phyloP scores from a whole-genome alignment of 2,888 invertebrate genomes.

The Yponomeuta sedellus region DNA sequence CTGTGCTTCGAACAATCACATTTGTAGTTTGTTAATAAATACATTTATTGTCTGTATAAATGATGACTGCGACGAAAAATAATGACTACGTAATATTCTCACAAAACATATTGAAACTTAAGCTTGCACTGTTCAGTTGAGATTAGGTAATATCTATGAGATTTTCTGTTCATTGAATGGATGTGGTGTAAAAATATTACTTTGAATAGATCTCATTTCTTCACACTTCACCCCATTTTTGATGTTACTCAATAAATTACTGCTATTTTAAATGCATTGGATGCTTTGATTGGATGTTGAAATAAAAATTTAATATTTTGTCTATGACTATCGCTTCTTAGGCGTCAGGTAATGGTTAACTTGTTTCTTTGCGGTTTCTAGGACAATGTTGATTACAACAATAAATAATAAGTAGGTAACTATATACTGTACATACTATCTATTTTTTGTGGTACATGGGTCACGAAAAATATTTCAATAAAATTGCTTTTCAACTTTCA shows the following conservation, averaged over 20 bases:
- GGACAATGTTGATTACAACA: slow-evolving; percentile 40
- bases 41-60: slow-evolving; percentile 30
- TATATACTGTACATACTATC: slow-evolving; percentile 56
- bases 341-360: slow-evolving; percentile 41
- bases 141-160: background rate
- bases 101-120: background rate
- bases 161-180: slow-evolving; percentile 35
- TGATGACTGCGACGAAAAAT: background rate
- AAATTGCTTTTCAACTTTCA: slow-evolving; percentile 5
- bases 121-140: background rate
- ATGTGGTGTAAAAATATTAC: slow-evolving; percentile 61
- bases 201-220: slow-evolving; percentile 32
- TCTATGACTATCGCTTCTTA: slow-evolving; percentile 64
- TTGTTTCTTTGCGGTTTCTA: slow-evolving; percentile 31
- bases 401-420: slow-evolving; percentile 45
- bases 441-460: slow-evolving; percentile 39
- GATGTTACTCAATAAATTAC: slow-evolving; percentile 28
- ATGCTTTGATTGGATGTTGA: slow-evolving; percentile 59
- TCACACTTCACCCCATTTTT: slow-evolving; percentile 30
- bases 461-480: background rate
- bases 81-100: background rate
- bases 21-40: slow-evolving; percentile 38
- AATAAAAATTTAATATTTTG: slow-evolving; percentile 44
- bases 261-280: slow-evolving; percentile 45
- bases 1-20: slow-evolving; percentile 52